Evolutionary conservation across 1,140 invertebrate genomes (phyloP).

Genomic region (Bombus haemorrhoidalis): DNA sequence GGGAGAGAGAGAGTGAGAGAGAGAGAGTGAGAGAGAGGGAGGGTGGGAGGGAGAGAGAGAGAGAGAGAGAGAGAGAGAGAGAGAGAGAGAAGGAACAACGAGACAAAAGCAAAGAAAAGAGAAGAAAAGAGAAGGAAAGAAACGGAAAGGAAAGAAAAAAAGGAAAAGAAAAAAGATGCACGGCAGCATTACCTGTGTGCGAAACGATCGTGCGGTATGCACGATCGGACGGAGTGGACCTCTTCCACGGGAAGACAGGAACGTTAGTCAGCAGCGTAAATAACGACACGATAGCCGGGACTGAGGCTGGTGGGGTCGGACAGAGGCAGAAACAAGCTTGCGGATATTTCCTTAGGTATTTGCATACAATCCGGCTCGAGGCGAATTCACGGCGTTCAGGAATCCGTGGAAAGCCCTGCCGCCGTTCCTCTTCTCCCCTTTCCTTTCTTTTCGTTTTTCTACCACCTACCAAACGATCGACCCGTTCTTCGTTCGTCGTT

Average conservation of each 20-base stretch:
- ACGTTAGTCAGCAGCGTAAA: conserved; percentile 49
- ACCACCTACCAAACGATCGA: background rate
- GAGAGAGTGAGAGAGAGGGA: too few species aligned
- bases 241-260: conserved; percentile 25
- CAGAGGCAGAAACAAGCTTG: conserved; percentile 25
- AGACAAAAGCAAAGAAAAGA: too few species aligned
- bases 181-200: conserved; percentile 8
- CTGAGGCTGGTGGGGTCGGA: conserved; percentile 3
- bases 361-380: conserved; percentile 59
- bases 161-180: background rate
- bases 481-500: conserved; percentile 23
- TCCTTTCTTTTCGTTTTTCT: background rate
- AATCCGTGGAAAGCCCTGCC: conserved; percentile 56
- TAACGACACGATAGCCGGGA: conserved; percentile 32
- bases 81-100: background rate
- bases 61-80: too few species aligned
- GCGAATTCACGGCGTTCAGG: conserved; percentile 34
- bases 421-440: conserved; percentile 16
- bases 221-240: conserved; percentile 29
- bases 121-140: too few species aligned
- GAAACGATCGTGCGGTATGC: conserved; percentile 40
- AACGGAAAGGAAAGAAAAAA: background rate
- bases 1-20: too few species aligned
- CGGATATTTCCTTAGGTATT: conserved; percentile 62
- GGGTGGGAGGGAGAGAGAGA: too few species aligned